phyloP scores from a whole-genome alignment of 2,113 vertebrate species.

The Paradoxurus hermaphroditus region DNA sequence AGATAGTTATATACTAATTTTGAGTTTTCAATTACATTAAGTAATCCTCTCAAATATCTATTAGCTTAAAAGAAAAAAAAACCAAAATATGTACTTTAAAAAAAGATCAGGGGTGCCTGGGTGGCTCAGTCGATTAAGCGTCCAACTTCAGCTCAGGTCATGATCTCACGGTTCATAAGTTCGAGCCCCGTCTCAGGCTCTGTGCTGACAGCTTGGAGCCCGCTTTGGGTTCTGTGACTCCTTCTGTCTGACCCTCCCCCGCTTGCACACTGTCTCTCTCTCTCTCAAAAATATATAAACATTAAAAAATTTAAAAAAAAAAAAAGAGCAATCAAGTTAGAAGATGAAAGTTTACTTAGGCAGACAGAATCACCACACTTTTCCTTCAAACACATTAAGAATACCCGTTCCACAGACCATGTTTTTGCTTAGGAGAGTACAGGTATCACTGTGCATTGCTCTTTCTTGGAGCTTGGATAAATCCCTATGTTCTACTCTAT shows the following conservation, averaged over 20 bases:
- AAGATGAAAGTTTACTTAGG: not conserved
- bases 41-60: not conserved
- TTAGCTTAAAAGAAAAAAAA: slow-evolving; percentile 28
- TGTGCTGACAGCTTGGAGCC: too few relatives aligned
- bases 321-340: not conserved
- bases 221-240: too few relatives aligned
- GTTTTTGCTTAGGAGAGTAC: not conserved
- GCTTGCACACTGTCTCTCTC: too few relatives aligned
- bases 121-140: too few relatives aligned
- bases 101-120: not conserved
- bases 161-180: too few relatives aligned
- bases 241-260: too few relatives aligned
- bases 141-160: too few relatives aligned
- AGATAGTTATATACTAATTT: not conserved
- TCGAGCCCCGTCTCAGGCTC: too few relatives aligned
- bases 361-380: not conserved
- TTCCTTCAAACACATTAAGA: not conserved
- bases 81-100: not conserved
- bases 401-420: not conserved
- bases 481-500: not conserved
- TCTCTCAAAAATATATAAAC: too few relatives aligned
- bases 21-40: slow-evolving; percentile 20
- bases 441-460: not conserved
- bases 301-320: too few relatives aligned
- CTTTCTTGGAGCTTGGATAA: not conserved